Evolutionary conservation across 2,113 vertebrate species (phyloP).

Genomic region (Malurus elegans): DNA sequence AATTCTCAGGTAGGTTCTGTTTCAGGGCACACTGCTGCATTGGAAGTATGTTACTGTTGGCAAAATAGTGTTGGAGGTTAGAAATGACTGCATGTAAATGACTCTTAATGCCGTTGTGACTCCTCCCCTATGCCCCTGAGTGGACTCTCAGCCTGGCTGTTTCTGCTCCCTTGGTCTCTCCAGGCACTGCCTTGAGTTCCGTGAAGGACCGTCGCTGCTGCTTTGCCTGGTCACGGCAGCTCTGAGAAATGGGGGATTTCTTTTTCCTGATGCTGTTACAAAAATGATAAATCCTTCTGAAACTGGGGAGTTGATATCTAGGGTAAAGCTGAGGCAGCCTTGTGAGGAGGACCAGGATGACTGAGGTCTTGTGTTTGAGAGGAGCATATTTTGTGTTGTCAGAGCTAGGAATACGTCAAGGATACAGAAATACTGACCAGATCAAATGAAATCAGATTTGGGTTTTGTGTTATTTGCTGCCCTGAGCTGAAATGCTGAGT

Average conservation of each 20-base stretch:
- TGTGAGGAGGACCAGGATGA: fast-evolving
- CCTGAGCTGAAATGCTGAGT: not conserved
- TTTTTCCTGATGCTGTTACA: not conserved
- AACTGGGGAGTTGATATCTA: fast-evolving
- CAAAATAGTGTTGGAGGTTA: not conserved
- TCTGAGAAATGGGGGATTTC: not conserved
- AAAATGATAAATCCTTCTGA: not conserved
- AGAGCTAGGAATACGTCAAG: fast-evolving
- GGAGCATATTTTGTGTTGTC: fast-evolving
- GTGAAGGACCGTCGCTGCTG: not conserved
- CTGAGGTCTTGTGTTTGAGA: not conserved
- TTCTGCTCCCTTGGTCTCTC: not conserved
- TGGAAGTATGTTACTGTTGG: not conserved
- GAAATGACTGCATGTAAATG: not conserved
- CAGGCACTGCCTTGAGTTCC: not conserved
- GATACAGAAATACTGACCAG: not conserved
- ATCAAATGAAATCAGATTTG: not conserved
- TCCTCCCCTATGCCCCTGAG: not conserved
- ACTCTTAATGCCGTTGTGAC: not conserved
- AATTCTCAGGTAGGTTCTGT: not conserved
- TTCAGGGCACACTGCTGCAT: not conserved
- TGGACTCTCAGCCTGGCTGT: not conserved
- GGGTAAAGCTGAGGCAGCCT: not conserved
- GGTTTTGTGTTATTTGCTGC: not conserved
- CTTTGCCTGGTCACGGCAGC: not conserved